phyloP scores from a whole-genome alignment of 2,113 vertebrate genomes.

The Dipodomys ordii region DNA sequence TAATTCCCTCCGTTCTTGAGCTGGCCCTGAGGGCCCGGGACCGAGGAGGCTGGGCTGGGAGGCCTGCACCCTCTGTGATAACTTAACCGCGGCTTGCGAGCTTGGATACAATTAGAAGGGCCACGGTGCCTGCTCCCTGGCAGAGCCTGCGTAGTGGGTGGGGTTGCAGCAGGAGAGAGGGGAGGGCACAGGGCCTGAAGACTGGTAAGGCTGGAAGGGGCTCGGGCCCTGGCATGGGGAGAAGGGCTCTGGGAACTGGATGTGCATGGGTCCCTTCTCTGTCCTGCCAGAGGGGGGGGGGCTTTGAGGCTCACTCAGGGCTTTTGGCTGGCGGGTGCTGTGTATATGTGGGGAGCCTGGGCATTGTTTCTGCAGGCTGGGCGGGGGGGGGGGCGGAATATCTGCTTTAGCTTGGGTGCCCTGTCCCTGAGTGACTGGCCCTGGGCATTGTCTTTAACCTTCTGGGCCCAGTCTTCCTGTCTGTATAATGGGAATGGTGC shows the following conservation, averaged over 20 bases:
- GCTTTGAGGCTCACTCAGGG: fast-evolving
- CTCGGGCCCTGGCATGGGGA: background rate
- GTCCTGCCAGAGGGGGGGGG: fast-evolving
- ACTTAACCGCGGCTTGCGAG: conserved; percentile 89
- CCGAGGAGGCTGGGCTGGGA: conserved; percentile 92
- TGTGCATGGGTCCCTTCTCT: fast-evolving
- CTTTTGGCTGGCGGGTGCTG: fast-evolving
- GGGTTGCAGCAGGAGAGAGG: background rate
- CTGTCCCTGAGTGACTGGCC: background rate
- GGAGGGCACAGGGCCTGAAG: background rate
- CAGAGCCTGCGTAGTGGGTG: background rate
- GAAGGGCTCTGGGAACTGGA: fast-evolving
- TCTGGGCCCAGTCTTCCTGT: background rate
- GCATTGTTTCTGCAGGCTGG: background rate
- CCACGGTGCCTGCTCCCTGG: conserved; percentile 61
- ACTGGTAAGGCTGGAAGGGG: background rate
- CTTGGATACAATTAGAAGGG: conserved; percentile 85
- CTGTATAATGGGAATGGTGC: background rate
- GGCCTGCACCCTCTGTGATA: conserved; percentile 99
- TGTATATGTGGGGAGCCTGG: background rate
- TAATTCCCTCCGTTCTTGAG: conserved; percentile 99
- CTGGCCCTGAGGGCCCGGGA: conserved; percentile 93
- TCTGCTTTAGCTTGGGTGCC: background rate
- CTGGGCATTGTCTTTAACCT: background rate
- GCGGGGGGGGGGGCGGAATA: background rate